These are phyloP conservation scores for Allophyes oxyacanthae DNA, from an alignment of 2,888 invertebrate genomes.

Conservation along the genomic window DNA sequence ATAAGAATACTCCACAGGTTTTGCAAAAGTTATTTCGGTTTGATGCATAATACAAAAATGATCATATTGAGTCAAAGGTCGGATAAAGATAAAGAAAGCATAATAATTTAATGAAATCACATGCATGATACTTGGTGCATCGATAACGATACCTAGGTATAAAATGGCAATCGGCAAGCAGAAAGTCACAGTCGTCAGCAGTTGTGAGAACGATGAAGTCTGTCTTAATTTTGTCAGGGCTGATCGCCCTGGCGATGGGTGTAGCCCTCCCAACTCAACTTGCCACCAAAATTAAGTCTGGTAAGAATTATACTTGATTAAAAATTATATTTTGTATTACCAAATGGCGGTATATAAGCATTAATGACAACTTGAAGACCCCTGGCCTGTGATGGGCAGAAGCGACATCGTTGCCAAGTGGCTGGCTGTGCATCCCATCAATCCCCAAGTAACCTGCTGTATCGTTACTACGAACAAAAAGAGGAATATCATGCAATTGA, in stretches of 20 bases:
- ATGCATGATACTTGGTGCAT: constrained; percentile 19
- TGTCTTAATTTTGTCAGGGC: constrained; percentile 79
- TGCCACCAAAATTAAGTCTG: constrained; percentile 61
- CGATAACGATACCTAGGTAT: constrained; percentile 48
- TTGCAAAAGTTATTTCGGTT: background rate
- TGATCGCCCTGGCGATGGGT: constrained; percentile 77
- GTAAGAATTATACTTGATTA: constrained; percentile 50
- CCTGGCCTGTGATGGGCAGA: no score
- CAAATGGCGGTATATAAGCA: no score
- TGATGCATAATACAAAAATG: background rate
- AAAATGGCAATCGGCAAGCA: constrained; percentile 41
- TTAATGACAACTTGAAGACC: no score
- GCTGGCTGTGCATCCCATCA: no score
- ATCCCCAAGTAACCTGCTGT: no score
- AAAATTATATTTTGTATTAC: no score
- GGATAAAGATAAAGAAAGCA: constrained; percentile 48
- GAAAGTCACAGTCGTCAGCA: constrained; percentile 74
- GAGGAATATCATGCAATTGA: no score
- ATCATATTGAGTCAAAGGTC: constrained; percentile 38
- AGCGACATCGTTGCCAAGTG: no score
- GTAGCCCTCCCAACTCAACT: constrained; percentile 60
- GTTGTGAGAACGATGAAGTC: constrained; percentile 81
- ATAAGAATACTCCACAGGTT: background rate
- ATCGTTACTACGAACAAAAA: no score
- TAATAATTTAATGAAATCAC: constrained; percentile 48